These are phyloP conservation scores for Anoplolepis gracilipes DNA, from an alignment of 1,140 invertebrate genomes.

Conservation along the genomic window DNA sequence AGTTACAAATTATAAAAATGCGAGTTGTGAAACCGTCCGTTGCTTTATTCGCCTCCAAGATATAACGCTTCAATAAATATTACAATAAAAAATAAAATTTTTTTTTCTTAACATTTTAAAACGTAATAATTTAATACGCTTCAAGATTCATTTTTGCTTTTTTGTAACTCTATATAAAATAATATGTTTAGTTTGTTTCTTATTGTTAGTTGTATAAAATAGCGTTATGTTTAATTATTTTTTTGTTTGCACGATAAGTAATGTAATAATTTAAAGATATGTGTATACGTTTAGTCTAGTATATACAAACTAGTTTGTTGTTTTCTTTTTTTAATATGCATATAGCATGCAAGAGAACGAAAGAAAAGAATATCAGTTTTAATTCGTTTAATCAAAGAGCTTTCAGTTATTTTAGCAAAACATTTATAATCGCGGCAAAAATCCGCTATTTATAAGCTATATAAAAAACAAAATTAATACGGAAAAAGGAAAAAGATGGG, in stretches of 20 bases:
- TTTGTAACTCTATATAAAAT: background rate
- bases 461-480: background rate
- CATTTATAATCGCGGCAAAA: background rate
- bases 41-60: background rate
- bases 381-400: background rate
- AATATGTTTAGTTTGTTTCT: background rate
- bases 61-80: background rate
- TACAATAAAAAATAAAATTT: constrained; percentile 10
- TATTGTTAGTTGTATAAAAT: background rate
- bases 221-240: constrained; percentile 15
- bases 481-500: constrained; percentile 22
- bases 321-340: background rate
- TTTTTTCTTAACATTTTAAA: background rate
- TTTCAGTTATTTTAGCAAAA: constrained; percentile 5
- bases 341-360: background rate
- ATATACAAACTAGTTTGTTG: background rate
- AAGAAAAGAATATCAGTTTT: background rate
- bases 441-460: background rate
- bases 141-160: background rate
- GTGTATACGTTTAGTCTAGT: background rate
- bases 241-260: background rate
- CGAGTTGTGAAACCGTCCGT: background rate
- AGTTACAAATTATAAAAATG: background rate
- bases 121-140: background rate
- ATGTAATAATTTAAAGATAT: constrained; percentile 6